phyloP scores from a whole-genome alignment of 2,888 invertebrate species.

The Asteroscopus sphinx region DNA sequence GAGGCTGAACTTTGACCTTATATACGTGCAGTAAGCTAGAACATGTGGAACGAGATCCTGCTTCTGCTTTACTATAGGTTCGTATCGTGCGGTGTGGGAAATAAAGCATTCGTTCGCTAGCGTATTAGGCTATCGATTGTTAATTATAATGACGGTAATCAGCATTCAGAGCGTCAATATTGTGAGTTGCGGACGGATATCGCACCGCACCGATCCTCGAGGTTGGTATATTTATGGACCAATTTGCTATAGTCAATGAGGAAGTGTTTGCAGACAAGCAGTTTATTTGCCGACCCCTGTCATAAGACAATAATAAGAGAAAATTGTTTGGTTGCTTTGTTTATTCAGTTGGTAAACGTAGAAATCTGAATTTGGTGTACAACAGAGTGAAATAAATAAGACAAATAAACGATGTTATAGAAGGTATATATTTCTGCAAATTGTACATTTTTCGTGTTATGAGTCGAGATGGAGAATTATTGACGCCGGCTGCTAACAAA shows the following conservation, averaged over 20 bases:
- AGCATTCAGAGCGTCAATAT: conserved; percentile 69
- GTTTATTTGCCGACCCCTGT: conserved; percentile 51
- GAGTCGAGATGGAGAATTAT: conserved; percentile 61
- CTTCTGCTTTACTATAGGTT: background rate
- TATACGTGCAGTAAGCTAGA: conserved; percentile 35
- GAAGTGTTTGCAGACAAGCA: conserved; percentile 61
- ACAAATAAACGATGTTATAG: conserved; percentile 54
- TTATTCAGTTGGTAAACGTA: background rate
- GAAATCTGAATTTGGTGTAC: background rate
- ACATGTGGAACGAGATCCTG: conserved; percentile 1
- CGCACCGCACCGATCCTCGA: conserved; percentile 53
- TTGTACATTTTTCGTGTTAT: conserved; percentile 58
- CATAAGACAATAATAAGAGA: conserved; percentile 27
- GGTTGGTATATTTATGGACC: conserved; percentile 65
- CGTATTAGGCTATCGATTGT: conserved; percentile 62
- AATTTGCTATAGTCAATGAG: conserved; percentile 69
- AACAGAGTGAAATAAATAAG: conserved; percentile 5
- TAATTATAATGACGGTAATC: conserved; percentile 72
- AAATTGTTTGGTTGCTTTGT: conserved; percentile 11
- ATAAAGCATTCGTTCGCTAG: conserved; percentile 43
- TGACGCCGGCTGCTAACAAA: conserved; percentile 62
- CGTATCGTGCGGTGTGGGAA: conserved; percentile 21
- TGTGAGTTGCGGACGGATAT: conserved; percentile 59
- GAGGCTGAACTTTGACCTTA: conserved; percentile 66
- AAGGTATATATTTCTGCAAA: conserved; percentile 22